Conservation (phyloP, 2,797 vertebrate genomes). For the Natrix natrix region DNA sequence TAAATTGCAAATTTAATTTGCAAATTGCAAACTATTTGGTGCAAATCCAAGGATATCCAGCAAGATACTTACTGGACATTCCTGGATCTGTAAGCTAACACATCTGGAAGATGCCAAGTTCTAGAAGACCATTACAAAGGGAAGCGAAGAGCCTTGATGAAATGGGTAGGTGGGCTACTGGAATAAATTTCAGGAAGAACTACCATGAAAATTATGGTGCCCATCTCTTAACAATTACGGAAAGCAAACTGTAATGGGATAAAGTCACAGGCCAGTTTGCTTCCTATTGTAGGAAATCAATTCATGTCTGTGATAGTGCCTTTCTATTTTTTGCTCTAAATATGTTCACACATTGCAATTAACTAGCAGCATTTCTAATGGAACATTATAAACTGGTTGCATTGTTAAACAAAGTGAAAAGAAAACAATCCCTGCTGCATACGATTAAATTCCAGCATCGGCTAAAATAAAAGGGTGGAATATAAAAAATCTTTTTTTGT, state of each 20-base stretch:
- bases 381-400: conserved; percentile 10
- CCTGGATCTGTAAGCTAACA: neutral
- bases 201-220: neutral
- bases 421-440: neutral
- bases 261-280: neutral
- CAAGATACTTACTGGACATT: neutral
- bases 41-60: neutral
- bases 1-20: neutral
- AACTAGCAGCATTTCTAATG: conserved; percentile 34
- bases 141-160: neutral
- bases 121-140: neutral
- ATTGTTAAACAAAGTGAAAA: conserved; percentile 14
- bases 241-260: neutral
- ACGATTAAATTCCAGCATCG: conserved; percentile 13
- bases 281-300: neutral
- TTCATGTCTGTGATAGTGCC: neutral
- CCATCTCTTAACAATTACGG: neutral
- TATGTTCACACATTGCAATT: conserved; percentile 49
- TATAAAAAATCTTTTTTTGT: conserved; percentile 28
- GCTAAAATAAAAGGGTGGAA: conserved; percentile 35
- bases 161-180: neutral
- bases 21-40: neutral
- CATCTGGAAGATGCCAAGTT: neutral
- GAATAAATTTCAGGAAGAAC: neutral
- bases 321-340: neutral